These are phyloP conservation scores for Glomeris maerens DNA, from an alignment of 1,140 invertebrate species.

Conservation along the genomic window DNA sequence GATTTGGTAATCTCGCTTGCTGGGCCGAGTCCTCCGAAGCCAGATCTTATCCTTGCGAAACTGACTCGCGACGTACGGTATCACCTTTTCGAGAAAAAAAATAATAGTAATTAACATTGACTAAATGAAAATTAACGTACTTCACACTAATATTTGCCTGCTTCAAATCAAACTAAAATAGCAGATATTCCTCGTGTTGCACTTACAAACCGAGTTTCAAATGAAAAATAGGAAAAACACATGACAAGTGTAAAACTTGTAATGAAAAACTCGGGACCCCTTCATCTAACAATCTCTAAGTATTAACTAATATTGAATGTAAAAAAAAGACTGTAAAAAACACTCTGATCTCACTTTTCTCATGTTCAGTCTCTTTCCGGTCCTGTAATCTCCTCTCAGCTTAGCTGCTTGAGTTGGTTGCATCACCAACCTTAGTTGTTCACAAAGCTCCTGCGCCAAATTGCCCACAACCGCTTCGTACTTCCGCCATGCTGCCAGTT, in stretches of 20 bases:
- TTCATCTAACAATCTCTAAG: not conserved
- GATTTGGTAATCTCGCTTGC: constrained; percentile 94
- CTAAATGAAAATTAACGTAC: not conserved
- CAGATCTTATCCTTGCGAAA: constrained; percentile 99
- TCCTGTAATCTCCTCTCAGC: constrained; percentile 87
- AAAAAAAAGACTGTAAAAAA: not conserved
- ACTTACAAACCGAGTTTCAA: not conserved
- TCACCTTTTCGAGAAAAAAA: constrained; percentile 56
- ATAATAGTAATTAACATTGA: constrained; percentile 1
- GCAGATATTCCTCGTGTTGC: not conserved
- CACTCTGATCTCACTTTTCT: constrained; percentile 45
- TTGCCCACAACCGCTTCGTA: constrained; percentile 43
- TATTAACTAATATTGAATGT: constrained; percentile 1
- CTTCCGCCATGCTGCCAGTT: constrained; percentile 31
- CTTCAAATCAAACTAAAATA: not conserved
- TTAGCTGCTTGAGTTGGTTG: constrained; percentile 88
- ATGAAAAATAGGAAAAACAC: not conserved
- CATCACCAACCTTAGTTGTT: constrained; percentile 80
- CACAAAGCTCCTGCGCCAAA: constrained; percentile 76
- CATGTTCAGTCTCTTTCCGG: constrained; percentile 96
- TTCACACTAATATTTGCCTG: not conserved
- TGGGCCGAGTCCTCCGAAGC: constrained; percentile 87
- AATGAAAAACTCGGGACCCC: not conserved
- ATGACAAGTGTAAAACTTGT: not conserved
- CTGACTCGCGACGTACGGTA: constrained; percentile 96